These are phyloP conservation scores for Acrobasis suavella DNA, from an alignment of 2,888 invertebrate species.

Conservation along the genomic window DNA sequence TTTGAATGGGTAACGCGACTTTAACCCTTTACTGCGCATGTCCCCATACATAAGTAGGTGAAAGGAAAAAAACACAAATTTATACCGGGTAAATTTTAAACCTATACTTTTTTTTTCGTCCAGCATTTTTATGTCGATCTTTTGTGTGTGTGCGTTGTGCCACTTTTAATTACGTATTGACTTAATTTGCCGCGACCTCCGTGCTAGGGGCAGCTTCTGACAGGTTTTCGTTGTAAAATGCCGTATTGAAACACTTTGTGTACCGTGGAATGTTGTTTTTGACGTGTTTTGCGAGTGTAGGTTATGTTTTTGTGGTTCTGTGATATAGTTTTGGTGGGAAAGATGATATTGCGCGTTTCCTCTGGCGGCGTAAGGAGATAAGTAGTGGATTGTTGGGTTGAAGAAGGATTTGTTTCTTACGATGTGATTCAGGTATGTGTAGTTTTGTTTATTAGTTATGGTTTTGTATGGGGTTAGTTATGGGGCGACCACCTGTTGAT, in stretches of 20 bases:
- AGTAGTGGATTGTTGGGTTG: constrained; percentile 7
- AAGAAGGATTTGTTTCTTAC: constrained; percentile 23
- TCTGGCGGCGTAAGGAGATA: constrained; percentile 14
- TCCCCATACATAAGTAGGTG: constrained; percentile 76
- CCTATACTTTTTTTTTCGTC: constrained; percentile 80
- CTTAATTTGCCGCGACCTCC: constrained; percentile 77
- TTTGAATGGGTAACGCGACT: constrained; percentile 38
- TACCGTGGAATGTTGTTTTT: constrained; percentile 32
- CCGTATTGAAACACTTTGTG: constrained; percentile 37
- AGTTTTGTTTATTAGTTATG: neutral
- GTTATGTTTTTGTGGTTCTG: constrained; percentile 49
- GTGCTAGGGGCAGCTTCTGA: constrained; percentile 53
- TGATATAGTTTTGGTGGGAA: constrained; percentile 59
- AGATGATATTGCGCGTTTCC: constrained; percentile 32
- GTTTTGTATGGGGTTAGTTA: constrained; percentile 4
- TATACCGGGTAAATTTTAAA: constrained; percentile 83
- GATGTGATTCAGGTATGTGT: constrained; percentile 32
- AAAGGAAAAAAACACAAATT: constrained; percentile 81
- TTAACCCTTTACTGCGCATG: constrained; percentile 82
- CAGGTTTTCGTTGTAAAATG: constrained; percentile 42
- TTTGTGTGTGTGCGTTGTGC: constrained; percentile 78
- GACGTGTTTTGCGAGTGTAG: constrained; percentile 34
- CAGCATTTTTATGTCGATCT: constrained; percentile 79
- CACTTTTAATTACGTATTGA: constrained; percentile 82
- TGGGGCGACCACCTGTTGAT: constrained; percentile 17